Base-by-base conservation (phyloP, 1,140 invertebrate species). In the Trichomalopsis sarcophagae region DNA sequence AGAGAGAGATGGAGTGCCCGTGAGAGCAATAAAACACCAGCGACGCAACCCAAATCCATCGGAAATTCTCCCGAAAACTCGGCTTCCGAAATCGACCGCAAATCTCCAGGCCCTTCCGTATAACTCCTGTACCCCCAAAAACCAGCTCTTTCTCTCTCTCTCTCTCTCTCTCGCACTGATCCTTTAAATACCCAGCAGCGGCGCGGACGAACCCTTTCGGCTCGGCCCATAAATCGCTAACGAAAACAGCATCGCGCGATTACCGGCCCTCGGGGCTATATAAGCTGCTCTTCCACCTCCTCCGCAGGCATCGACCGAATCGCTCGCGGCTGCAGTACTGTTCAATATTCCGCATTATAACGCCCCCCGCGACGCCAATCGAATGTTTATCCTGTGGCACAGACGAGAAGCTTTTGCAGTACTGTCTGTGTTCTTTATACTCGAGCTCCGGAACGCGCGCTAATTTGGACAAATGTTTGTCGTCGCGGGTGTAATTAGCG, bases 171-270 rank as follows among this genome's bases (percentile, higher is more conserved):
- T 62, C 55, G 6, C 21, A n/a, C 17, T 73, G 69, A 73, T 73
- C 69, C 69, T 73, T 73, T 73, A 73, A 73, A 73, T 36, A 36
- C 69, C 33, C 27, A 0, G 2, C 27, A 71, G 23, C 68, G 11
- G 27, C 69, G 4, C 55, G 17, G 17, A n/a, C 55, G 33, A 73
- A 36, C 27, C 69, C 69, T 73, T 36, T 73, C 33, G 27, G 33
- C 17, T 73, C 33, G 27, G 33, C 33, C 69, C 69, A 73, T 73
- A 73, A 73, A 73, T 73, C 69, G 69, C 69, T 73, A 73, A 73
- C 69, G 69, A 73, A 73, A 73, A 73, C 69, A 73, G 33, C 55
- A 62, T n/a, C 55, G 55, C 21, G 55, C 55, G 55, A 62, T 62
- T 62, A 62, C 55, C 55, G 17, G 55, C 55, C 55, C 55, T 62